Evolutionary conservation across 2,888 invertebrate genomes (phyloP).

Genomic region (Limnephilus lunatus): DNA sequence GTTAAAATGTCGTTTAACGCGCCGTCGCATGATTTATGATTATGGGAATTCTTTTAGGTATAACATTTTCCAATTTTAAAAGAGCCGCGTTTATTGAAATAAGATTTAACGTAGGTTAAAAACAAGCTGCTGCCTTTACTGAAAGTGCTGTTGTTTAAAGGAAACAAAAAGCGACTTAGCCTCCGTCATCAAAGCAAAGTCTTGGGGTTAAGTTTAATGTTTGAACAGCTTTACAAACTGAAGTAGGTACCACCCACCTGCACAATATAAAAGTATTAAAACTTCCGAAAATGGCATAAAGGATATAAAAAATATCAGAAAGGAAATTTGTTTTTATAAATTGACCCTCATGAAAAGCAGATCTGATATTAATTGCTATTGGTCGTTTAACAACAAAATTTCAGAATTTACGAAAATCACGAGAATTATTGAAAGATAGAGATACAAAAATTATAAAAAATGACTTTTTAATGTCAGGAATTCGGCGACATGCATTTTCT

Average conservation of each 20-base stretch:
- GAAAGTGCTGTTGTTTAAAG: neutral
- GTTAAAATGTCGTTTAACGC: neutral
- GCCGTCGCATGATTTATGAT: neutral
- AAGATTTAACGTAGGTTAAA: neutral
- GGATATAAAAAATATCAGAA: neutral
- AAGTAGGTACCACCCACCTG: neutral
- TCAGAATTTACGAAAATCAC: neutral
- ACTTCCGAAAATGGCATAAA: neutral
- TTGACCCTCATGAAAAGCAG: neutral
- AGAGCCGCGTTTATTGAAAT: neutral
- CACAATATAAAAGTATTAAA: neutral
- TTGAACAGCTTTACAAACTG: slow-evolving; percentile 7
- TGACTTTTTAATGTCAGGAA: neutral
- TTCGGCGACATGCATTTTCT: neutral
- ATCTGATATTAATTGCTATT: neutral
- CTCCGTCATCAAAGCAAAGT: neutral
- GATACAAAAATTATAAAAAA: neutral
- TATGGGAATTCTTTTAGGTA: neutral
- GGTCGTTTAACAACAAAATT: neutral
- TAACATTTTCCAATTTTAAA: neutral
- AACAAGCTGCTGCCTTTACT: neutral
- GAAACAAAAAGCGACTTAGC: neutral
- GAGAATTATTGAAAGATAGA: neutral
- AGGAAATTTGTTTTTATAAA: neutral
- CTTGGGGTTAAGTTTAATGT: slow-evolving; percentile 10